phyloP scores from a whole-genome alignment of 1,140 invertebrate species.

The Drosophila murphyi region DNA sequence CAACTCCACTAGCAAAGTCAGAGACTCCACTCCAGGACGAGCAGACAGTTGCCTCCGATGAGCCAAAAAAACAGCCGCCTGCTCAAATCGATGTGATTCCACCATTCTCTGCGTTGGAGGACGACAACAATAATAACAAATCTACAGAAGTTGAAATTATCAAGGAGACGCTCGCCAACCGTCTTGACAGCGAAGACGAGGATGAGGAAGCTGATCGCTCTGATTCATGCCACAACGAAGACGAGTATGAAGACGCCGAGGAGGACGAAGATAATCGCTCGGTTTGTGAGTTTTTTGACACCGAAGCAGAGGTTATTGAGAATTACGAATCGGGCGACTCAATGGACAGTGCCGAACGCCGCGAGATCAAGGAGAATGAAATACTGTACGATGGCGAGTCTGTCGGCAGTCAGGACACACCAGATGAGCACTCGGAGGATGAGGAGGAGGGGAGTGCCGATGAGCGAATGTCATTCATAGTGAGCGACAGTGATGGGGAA shows the following conservation, averaged over 20 bases:
- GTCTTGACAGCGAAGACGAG: slow-evolving; percentile 35
- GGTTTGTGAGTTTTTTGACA: slow-evolving; percentile 50
- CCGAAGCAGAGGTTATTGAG: slow-evolving; percentile 51
- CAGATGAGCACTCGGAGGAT: slow-evolving; percentile 31
- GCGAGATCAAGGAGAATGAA: slow-evolving; percentile 66
- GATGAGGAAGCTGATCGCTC: slow-evolving; percentile 12
- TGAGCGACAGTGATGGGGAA: slow-evolving; percentile 50
- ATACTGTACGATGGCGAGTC: slow-evolving; percentile 67
- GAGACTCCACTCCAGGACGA: neutral
- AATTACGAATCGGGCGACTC: slow-evolving; percentile 76
- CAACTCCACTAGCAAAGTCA: slow-evolving; percentile 53
- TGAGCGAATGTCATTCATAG: slow-evolving; percentile 68
- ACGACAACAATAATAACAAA: neutral
- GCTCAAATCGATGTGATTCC: slow-evolving; percentile 52
- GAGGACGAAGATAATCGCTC: slow-evolving; percentile 10
- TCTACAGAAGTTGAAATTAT: neutral
- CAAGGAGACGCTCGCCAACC: neutral
- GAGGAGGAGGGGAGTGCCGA: slow-evolving; percentile 11
- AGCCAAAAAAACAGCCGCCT: slow-evolving; percentile 23
- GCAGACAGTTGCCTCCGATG: neutral
- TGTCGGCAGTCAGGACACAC: slow-evolving; percentile 74
- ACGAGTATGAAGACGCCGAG: slow-evolving; percentile 12
- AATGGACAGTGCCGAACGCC: slow-evolving; percentile 58
- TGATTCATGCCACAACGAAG: neutral
- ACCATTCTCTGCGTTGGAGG: slow-evolving; percentile 25